Evolutionary conservation across 2,888 invertebrate genomes (phyloP).

Genomic region (Drosophila borealis): DNA sequence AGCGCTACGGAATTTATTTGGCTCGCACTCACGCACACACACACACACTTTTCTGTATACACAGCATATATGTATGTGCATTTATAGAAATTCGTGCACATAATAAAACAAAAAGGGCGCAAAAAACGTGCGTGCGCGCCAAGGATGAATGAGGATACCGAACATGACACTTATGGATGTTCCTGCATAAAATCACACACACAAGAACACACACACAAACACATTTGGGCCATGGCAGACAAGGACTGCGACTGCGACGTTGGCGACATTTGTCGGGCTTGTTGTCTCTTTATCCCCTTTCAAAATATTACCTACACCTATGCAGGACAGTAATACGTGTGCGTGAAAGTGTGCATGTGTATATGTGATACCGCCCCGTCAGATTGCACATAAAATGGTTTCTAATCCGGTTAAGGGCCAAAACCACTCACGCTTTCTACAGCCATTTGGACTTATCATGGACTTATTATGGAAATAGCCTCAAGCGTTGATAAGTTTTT

Average conservation of each 20-base stretch:
- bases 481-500: slow-evolving; percentile 57
- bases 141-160: slow-evolving; percentile 80
- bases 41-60: slow-evolving; percentile 21
- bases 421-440: slow-evolving; percentile 72
- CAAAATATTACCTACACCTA: slow-evolving; percentile 51
- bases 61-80: slow-evolving; percentile 25
- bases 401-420: slow-evolving; percentile 71
- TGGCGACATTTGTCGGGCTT: slow-evolving; percentile 41
- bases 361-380: slow-evolving; percentile 8
- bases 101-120: slow-evolving; percentile 79
- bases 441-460: slow-evolving; percentile 71
- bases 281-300: slow-evolving; percentile 58
- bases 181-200: slow-evolving; percentile 39
- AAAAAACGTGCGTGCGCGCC: slow-evolving; percentile 82
- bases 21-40: slow-evolving; percentile 74
- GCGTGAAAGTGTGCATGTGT: slow-evolving; percentile 18
- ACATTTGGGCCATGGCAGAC: slow-evolving; percentile 28
- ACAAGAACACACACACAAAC: slow-evolving; percentile 20
- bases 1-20: slow-evolving; percentile 85
- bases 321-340: slow-evolving; percentile 20
- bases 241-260: slow-evolving; percentile 9
- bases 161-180: slow-evolving; percentile 83
- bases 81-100: slow-evolving; percentile 75
- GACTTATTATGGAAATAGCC: slow-evolving; percentile 64
- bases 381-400: slow-evolving; percentile 41